These are phyloP conservation scores for Campylorhamphus procurvoides DNA, from an alignment of 2,113 vertebrate species.

Conservation along the genomic window DNA sequence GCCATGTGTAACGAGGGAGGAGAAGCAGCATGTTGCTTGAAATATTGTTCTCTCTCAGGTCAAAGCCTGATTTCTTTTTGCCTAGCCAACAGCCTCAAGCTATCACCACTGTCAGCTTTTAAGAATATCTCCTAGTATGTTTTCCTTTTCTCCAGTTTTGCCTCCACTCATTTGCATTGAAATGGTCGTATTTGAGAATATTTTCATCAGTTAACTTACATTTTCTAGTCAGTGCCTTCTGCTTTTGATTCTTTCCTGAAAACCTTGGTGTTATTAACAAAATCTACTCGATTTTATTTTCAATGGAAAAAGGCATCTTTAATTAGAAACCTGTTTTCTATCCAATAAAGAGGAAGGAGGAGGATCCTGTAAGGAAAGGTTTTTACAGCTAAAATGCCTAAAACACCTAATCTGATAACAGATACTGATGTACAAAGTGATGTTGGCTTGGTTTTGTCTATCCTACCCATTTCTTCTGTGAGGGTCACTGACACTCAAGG, in stretches of 20 bases:
- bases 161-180: not conserved
- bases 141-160: not conserved
- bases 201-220: not conserved
- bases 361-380: not conserved
- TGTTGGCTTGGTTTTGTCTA: not conserved
- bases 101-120: not conserved
- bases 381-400: not conserved
- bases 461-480: fast-evolving
- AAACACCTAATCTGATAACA: not conserved
- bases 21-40: not conserved
- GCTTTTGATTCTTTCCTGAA: not conserved
- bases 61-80: not conserved
- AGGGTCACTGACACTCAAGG: not conserved
- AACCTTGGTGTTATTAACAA: not conserved
- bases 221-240: not conserved
- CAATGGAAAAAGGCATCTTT: not conserved
- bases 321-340: not conserved
- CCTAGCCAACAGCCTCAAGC: not conserved
- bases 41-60: not conserved
- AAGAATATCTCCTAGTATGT: not conserved
- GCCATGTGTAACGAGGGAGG: fast-evolving
- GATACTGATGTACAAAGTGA: not conserved
- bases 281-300: not conserved
- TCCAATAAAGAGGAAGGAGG: not conserved
- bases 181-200: not conserved